phyloP scores from a whole-genome alignment of 2,113 vertebrate species.

The Cinclus cinclus region DNA sequence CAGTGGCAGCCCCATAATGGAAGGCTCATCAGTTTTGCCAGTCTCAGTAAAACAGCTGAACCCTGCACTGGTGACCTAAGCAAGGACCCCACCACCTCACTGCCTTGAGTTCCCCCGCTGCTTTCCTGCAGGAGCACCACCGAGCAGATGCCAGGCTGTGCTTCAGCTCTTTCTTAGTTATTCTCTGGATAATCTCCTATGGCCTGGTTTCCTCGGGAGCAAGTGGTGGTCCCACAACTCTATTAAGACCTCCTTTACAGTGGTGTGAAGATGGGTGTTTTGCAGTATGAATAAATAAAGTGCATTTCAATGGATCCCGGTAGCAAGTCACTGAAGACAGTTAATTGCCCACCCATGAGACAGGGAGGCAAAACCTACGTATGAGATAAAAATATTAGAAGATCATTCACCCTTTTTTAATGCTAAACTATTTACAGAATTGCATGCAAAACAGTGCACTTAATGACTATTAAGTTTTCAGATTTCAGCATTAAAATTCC shows the following conservation, averaged over 20 bases:
- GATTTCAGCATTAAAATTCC: not conserved
- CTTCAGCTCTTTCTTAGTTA: not conserved
- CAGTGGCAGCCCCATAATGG: not conserved
- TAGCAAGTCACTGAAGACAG: not conserved
- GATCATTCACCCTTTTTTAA: accelerated
- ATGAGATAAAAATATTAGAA: not conserved
- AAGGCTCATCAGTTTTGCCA: not conserved
- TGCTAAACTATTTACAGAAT: not conserved
- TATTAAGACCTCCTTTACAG: not conserved
- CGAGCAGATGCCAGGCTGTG: accelerated
- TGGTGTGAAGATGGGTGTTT: not conserved
- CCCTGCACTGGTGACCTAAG: not conserved
- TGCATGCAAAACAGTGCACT: not conserved
- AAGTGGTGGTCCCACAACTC: not conserved
- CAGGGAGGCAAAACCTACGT: not conserved
- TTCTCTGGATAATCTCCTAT: not conserved
- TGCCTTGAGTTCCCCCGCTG: not conserved
- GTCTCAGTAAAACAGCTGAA: not conserved
- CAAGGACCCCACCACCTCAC: accelerated
- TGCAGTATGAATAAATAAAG: not conserved
- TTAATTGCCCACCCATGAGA: not conserved
- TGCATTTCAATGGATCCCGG: not conserved
- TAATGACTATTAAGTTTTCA: not conserved
- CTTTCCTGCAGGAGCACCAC: not conserved
- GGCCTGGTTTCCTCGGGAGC: not conserved